Evolutionary conservation across 2,113 vertebrate genomes (phyloP), one percentile per base, ranked within the genome.

Genomic region (Eulemur rufifrons): DNA sequence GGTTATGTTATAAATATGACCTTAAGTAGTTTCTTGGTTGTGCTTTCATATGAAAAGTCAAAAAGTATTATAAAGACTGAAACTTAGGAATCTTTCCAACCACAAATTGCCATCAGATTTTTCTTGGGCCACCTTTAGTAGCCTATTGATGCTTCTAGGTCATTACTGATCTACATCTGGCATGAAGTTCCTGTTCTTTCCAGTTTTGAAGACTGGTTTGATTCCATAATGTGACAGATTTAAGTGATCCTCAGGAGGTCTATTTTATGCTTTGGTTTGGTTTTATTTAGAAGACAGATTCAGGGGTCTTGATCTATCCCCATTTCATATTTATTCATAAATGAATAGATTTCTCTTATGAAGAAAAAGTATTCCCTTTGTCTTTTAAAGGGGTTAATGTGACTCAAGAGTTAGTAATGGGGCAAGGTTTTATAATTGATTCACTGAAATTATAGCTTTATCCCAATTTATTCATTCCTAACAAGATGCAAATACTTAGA

Each of bases 221-320:
- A 82, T 32, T 92, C 50, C 6, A 25, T 21, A 45, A 77, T 68
- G 3, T 86, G 42, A 92, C 87, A 77, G 74, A 85, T n/a, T 94
- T 89, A 66, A 90, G 59, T 63, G 78, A 78, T 52, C 12, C 50
- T 86, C 34, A 82, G 54, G 61, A 86, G 23, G 20, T 52, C 25
- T 86, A 27, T 39, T 95, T 94, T 78, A 59, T 3, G 69, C 50
- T 5, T 84, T 71, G 37, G 39, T 32, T 64, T 1, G 61, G 7
- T 39, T 91, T 91, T 78, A 95, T 80, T 85, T 80, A 88, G 63
- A 95, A 86, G 66, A 81, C 34, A 93, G 23, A 66, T 91, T 82
- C 4, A 84, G 20, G 17, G 37, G 37, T 83, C 6, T 63, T 56
- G 27, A 76, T 78, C 23, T 87, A 81, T 74, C 15, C 56, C 23